Evolutionary conservation across 2,113 vertebrate species (phyloP), one percentile per base, ranked within the genome.

Genomic region (Chloroceryle aenea): DNA sequence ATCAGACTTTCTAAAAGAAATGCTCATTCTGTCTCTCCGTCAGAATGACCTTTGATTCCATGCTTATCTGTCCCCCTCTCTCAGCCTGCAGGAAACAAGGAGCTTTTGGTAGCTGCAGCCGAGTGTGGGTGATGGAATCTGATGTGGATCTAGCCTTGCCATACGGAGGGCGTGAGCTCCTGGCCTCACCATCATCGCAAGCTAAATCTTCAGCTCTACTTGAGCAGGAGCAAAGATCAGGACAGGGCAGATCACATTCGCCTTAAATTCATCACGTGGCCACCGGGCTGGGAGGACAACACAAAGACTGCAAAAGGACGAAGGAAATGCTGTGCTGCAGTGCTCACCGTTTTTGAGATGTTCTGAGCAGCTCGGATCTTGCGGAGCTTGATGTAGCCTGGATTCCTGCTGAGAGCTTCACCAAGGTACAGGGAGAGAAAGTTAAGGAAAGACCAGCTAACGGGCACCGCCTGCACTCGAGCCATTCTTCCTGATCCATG

Each of bases 331-430:
- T 14, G 12, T 2, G 22, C 14, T 16, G 45, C 52, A 8, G 1
- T 1, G 94, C 98, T 97, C 68, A 99, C 99, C 95, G 99, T 99
- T 96, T 99, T 99, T 55, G 99, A 99, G 47, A 99, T 99, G 97
- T 98, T 98, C 78, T 99, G 99, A n/a, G 99, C 99, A 8, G 99
- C 99, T 83, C 99, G 98, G 93, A 99, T 99, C 93, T 98, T 98
- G 13, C 99, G 98, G 34, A 99, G 98, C 86, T 99, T 99, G 97
- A 99, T 98, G 91, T 99, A 99, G 20, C 99, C 99, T 6, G 99
- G 99, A 78, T 99, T 99, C 93, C 99, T 99, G 81, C 99, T 98
- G 69, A 99, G 98, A 7, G 99, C 99, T 90, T 99, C 98, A 36
- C 99, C 99, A 0, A 99, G 97, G 99, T 99, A 92, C 78, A 73